Base-by-base conservation (phyloP, 2,113 vertebrate species). In the Jaculus jaculus region DNA sequence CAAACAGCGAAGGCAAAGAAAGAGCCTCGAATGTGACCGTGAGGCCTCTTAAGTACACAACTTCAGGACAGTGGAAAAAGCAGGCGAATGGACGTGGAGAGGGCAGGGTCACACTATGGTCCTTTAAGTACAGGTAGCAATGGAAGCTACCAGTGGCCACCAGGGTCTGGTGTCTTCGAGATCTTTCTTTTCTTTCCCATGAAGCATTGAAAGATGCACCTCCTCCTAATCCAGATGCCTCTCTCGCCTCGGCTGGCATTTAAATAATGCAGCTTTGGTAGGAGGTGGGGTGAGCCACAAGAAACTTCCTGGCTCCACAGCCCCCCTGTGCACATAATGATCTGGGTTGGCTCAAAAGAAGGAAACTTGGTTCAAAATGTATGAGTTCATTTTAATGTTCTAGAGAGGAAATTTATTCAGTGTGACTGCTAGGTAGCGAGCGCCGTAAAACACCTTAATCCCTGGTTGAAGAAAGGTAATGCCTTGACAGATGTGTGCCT, bases 391-490 rank as follows among this genome's bases (percentile, higher is more conserved):
- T 98, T 98, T 98, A 98, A 98, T 98, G 98, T 98, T 98, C 98
- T 97, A 97, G 97, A 90, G 97, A 98, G 98, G 98, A 98, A 98
- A 98, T 98, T 98, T 98, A 98, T 98, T 98, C 98, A 98, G 98
- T 98, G 98, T 98, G 98, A 98, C 98, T 98, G 98, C 98, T 98
- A 96, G 92, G 98, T 97, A 98, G 98, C 97, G 97, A 98, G 97
- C 93, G 98, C 98, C 98, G 98, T 97, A 97, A 98, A 98, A 98
- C 98, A 98, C 98, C 98, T 98, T 98, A 98, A 98, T 99, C 98
- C 99, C 98, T 98, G 98, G 98, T 98, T 99, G 98, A 98, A 98
- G 99, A 98, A 99, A 99, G 99, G 98, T 99, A 99, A 99, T 99
- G 98, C 98, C 97, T 98, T 98, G 98, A 98, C 99, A 99, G 99